Base-by-base conservation (phyloP, 2,797 vertebrate species). In the Acanthurus lineatus region DNA sequence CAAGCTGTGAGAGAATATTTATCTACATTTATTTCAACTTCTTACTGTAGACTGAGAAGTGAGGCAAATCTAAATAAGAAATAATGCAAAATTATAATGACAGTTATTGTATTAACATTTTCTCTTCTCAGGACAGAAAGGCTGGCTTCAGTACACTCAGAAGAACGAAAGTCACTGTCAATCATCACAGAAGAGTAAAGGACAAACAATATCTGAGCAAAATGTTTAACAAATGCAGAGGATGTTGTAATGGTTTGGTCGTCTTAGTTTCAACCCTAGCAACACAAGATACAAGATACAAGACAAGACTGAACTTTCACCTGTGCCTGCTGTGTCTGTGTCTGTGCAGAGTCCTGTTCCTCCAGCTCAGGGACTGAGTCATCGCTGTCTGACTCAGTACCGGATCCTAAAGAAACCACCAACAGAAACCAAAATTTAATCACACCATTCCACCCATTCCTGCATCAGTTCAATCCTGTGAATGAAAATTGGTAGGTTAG, bases 301-400 rank as follows among this genome's bases (percentile, higher is more conserved):
- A 64, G 20, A 66, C 17, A 16, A 72, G 49, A 47, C 16, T 42
- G 6, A 44, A 78, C 20, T 53, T 88, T 75, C 76, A 99, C 98
- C 96, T 99, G 97, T 53, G 98, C 98, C 92, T 99, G 98, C 82
- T 99, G 98, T n/a, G 98, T 98, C 38, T 98, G 96, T 87, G 97
- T 95, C 92, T 99, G 98, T 59, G 97, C 96, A 86, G 97, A 98
- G 92, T 99, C 98, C 83, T 98, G 97, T 89, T 99, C 98, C 90
- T 99, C 97, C 44, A 99, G 95, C 44, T 99, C 98, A 88, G 98
- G 98, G 86, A 99, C 97, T 4, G 98, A 99, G 88, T 99, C 98
- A 85, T 99, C 98, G 3, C 98, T 99, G 94, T 99, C 98, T 0
- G 98, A 99, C 89, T 99, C 98, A 85, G 98, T 99, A 84, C 98